These are phyloP conservation scores for Oenanthe oenanthe DNA, from an alignment of 2,113 vertebrate species.

Conservation along the genomic window DNA sequence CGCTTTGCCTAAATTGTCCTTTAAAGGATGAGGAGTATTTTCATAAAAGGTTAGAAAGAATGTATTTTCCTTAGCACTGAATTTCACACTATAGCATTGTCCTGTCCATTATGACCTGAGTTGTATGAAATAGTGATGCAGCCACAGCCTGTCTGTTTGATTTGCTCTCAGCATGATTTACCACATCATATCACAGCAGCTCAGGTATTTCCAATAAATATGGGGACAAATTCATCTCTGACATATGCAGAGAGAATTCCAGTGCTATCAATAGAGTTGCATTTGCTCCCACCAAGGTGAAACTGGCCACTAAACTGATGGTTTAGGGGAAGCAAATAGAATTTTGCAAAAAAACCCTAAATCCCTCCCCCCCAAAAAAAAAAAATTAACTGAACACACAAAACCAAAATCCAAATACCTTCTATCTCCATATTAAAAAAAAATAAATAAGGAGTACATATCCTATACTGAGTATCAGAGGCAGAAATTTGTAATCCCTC, in stretches of 20 bases:
- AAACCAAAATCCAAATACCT: not conserved
- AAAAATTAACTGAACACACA: not conserved
- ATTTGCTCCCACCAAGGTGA: slow-evolving; percentile 32
- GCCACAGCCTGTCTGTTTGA: slow-evolving; percentile 55
- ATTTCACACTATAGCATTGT: slow-evolving; percentile 35
- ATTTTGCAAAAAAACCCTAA: not conserved
- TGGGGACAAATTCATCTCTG: slow-evolving; percentile 28
- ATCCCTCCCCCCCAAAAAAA: not conserved
- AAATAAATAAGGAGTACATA: not conserved
- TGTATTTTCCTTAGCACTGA: slow-evolving; percentile 43
- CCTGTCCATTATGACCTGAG: slow-evolving; percentile 37
- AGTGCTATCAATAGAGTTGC: slow-evolving; percentile 3
- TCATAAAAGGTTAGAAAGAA: slow-evolving; percentile 52
- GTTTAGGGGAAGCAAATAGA: slow-evolving; percentile 23
- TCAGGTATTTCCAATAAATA: slow-evolving; percentile 62
- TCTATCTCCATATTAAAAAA: not conserved
- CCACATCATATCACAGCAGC: slow-evolving; percentile 48
- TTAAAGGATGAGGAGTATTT: slow-evolving; percentile 54
- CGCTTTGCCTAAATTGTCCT: not conserved
- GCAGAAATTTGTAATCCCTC: slow-evolving; percentile 6
- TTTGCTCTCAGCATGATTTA: slow-evolving; percentile 55
- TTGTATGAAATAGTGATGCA: slow-evolving; percentile 46
- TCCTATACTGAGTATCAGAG: not conserved
- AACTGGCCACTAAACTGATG: slow-evolving; percentile 10
- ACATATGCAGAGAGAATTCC: slow-evolving; percentile 60